Evolutionary conservation across 2,797 vertebrate genomes (phyloP).

Genomic region (Pseudomugil gertrudae): DNA sequence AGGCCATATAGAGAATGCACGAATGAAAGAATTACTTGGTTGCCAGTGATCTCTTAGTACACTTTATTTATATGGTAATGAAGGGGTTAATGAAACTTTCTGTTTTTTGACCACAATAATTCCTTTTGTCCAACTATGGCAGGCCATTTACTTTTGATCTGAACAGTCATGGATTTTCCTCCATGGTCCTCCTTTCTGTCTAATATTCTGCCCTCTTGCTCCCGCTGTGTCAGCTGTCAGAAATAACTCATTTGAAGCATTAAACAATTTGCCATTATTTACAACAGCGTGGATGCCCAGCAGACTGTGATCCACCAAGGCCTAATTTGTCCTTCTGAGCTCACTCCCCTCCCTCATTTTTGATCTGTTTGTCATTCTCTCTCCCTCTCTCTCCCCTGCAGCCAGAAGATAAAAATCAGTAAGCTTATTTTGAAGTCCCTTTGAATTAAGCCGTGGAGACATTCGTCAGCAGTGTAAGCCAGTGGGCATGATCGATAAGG

Average conservation of each 20-base stretch:
- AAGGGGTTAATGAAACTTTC: too few species aligned
- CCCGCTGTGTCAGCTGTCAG: constrained; percentile 65
- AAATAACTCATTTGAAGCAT: constrained; percentile 72
- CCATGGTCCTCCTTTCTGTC: constrained; percentile 20
- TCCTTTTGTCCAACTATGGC: too few species aligned
- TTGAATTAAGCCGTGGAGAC: constrained; percentile 83
- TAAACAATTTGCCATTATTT: constrained; percentile 80
- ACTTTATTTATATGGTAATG: too few species aligned
- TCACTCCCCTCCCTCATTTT: constrained; percentile 50
- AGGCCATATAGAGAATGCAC: too few species aligned
- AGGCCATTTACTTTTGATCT: constrained; percentile 4
- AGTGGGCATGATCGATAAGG: constrained; percentile 74
- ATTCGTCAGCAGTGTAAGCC: constrained; percentile 79
- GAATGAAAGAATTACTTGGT: too few species aligned
- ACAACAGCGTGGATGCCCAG: constrained; percentile 58
- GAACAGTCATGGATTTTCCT: constrained; percentile 7
- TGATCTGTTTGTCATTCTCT: constrained; percentile 54
- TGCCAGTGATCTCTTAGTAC: too few species aligned
- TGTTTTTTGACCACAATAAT: too few species aligned
- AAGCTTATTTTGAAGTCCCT: constrained; percentile 81
- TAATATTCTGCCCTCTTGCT: constrained; percentile 44
- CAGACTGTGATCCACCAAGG: constrained; percentile 40
- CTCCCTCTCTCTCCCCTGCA: constrained; percentile 35
- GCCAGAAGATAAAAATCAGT: constrained; percentile 82
- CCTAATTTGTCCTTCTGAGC: constrained; percentile 64